phyloP scores from a whole-genome alignment of 2,797 vertebrate genomes.

The Selene dorsalis region DNA sequence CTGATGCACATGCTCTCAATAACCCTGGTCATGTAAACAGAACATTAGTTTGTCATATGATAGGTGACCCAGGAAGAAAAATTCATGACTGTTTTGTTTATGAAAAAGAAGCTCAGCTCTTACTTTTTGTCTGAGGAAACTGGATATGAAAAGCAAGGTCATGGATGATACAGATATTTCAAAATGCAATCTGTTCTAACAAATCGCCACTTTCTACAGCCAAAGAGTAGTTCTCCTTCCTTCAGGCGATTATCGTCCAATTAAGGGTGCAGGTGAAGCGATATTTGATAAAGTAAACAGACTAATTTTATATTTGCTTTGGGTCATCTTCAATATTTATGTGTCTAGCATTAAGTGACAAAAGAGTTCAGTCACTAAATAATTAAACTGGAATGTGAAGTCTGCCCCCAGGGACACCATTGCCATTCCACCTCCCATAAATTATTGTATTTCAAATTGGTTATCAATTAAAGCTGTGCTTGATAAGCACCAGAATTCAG shows the following conservation, averaged over 20 bases:
- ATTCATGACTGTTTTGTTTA: slow-evolving; percentile 16
- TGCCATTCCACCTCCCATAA: slow-evolving; percentile 25
- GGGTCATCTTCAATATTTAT: slow-evolving; percentile 69
- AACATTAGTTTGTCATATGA: slow-evolving; percentile 44
- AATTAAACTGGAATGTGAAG: slow-evolving; percentile 67
- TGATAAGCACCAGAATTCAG: slow-evolving; percentile 19
- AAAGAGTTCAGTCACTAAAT: slow-evolving; percentile 68
- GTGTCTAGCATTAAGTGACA: slow-evolving; percentile 64
- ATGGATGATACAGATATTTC: neutral
- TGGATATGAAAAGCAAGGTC: slow-evolving; percentile 13
- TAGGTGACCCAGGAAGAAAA: slow-evolving; percentile 21
- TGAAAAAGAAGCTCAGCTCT: slow-evolving; percentile 25
- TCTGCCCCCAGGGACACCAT: slow-evolving; percentile 37
- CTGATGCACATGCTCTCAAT: slow-evolving; percentile 52
- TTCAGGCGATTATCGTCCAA: slow-evolving; percentile 59
- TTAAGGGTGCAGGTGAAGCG: slow-evolving; percentile 56
- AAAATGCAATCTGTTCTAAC: neutral
- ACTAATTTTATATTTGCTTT: slow-evolving; percentile 61
- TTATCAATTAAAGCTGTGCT: slow-evolving; percentile 54
- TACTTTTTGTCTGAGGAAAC: slow-evolving; percentile 15
- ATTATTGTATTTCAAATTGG: slow-evolving; percentile 51
- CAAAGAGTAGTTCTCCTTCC: slow-evolving; percentile 46
- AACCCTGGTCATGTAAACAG: slow-evolving; percentile 26
- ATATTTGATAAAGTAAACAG: slow-evolving; percentile 67
- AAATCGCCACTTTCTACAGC: slow-evolving; percentile 1